Conservation (phyloP, 2,888 invertebrate species). For the Axea sp. region DNA sequence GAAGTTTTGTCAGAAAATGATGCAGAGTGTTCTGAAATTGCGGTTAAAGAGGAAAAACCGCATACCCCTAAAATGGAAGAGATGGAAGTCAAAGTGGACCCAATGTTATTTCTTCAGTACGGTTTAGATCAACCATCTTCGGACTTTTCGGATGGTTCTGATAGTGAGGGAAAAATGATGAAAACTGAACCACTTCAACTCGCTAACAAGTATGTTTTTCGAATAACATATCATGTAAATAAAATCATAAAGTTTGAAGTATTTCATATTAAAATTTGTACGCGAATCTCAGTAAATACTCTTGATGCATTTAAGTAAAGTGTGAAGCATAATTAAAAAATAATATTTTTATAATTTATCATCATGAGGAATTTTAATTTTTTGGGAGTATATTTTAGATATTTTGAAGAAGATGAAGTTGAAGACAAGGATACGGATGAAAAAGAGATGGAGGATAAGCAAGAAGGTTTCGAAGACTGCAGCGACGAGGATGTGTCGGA, state of each 20-base stretch:
- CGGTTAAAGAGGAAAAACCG: conserved; percentile 67
- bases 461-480: conserved; percentile 41
- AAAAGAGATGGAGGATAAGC: conserved; percentile 50
- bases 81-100: conserved; percentile 86
- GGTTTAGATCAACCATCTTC: conserved; percentile 79
- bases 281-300: too few relatives aligned
- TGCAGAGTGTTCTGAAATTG: conserved; percentile 62
- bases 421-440: conserved; percentile 56
- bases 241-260: too few relatives aligned
- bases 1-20: conserved; percentile 72
- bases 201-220: conserved; percentile 66
- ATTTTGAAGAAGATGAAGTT: conserved; percentile 59
- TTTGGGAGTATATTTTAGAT: conserved; percentile 52
- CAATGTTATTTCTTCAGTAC: conserved; percentile 84
- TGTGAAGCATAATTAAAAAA: too few relatives aligned
- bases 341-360: too few relatives aligned
- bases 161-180: conserved; percentile 74
- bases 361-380: conserved; percentile 19
- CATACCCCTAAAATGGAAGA: conserved; percentile 77
- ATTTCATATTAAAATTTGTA: too few relatives aligned
- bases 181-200: conserved; percentile 65
- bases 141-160: conserved; percentile 73
- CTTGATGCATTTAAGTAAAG: too few relatives aligned
- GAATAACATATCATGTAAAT: background rate
- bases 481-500: conserved; percentile 54